phyloP scores from a whole-genome alignment of 1,140 invertebrate genomes.

The Drosophila nigrodunni region DNA sequence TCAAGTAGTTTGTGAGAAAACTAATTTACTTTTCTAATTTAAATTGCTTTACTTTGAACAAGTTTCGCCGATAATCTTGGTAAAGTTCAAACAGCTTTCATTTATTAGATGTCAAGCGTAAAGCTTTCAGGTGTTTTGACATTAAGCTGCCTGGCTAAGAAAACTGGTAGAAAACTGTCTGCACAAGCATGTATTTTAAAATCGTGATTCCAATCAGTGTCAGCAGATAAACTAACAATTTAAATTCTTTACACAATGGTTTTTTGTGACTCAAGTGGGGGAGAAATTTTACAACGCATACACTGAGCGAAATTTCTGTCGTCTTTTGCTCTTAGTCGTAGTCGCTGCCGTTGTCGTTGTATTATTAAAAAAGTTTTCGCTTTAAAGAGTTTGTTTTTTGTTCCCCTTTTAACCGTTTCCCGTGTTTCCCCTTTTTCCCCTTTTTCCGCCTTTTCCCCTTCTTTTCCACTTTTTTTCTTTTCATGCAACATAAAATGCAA shows the following conservation, averaged over 20 bases:
- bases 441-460: neutral
- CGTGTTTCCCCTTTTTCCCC: neutral
- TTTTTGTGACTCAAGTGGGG: constrained; percentile 14
- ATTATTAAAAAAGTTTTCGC: constrained; percentile 78
- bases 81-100: constrained; percentile 25
- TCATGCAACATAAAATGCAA: constrained; percentile 75
- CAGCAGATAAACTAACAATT: constrained; percentile 75
- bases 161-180: constrained; percentile 9
- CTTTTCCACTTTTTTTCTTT: constrained; percentile 30
- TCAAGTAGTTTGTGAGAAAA: neutral
- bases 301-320: constrained; percentile 19
- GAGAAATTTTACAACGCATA: neutral
- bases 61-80: constrained; percentile 17
- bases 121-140: constrained; percentile 22
- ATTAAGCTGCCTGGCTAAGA: constrained; percentile 26
- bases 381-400: constrained; percentile 66
- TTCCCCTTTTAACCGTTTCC: too few relatives aligned
- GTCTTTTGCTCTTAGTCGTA: constrained; percentile 41
- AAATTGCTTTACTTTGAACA: constrained; percentile 2
- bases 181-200: constrained; percentile 25
- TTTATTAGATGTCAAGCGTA: constrained; percentile 34
- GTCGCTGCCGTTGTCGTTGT: constrained; percentile 64
- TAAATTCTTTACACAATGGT: constrained; percentile 64
- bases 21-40: neutral
- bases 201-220: constrained; percentile 59